A percentile compares a stretch with the other conserved stretches of the same genome.
These are phyloP conservation scores for Carposina sasakii DNA, from an alignment of 1,140 invertebrate genomes.

Conservation along the genomic window DNA sequence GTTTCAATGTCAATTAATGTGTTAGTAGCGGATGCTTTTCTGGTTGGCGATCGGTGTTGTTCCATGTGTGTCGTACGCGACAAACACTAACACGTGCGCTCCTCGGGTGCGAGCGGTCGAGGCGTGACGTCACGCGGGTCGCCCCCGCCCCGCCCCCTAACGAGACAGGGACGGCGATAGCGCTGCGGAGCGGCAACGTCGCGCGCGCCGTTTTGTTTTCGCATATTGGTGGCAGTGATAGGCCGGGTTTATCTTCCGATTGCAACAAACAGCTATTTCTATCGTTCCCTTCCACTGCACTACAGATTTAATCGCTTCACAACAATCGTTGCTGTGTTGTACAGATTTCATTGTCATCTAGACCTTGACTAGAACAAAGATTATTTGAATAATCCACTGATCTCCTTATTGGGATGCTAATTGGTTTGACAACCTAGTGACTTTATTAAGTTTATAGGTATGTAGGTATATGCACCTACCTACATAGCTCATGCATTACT, in stretches of 20 bases:
- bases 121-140: slow-evolving; percentile 59
- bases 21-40: slow-evolving; percentile 48
- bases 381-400: too few relatives aligned
- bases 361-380: slow-evolving; percentile 48
- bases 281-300: slow-evolving; percentile 40
- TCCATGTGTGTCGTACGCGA: slow-evolving; percentile 55
- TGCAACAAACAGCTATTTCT: slow-evolving; percentile 58
- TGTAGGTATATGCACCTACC: too few relatives aligned
- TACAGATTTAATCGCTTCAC: slow-evolving; percentile 36
- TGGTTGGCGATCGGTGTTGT: too few relatives aligned
- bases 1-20: slow-evolving; percentile 65
- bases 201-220: slow-evolving; percentile 57
- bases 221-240: slow-evolving; percentile 53
- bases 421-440: too few relatives aligned
- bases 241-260: slow-evolving; percentile 62
- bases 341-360: slow-evolving; percentile 34
- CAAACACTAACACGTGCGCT: slow-evolving; percentile 71
- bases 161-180: slow-evolving; percentile 30
- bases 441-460: too few relatives aligned
- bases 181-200: slow-evolving; percentile 46
- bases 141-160: slow-evolving; percentile 46
- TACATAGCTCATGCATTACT: too few relatives aligned
- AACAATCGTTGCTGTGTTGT: slow-evolving; percentile 25
- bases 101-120: slow-evolving; percentile 33
- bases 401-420: too few relatives aligned